Base-by-base conservation (phyloP, 2,113 vertebrate genomes). In the Prinia subflava region DNA sequence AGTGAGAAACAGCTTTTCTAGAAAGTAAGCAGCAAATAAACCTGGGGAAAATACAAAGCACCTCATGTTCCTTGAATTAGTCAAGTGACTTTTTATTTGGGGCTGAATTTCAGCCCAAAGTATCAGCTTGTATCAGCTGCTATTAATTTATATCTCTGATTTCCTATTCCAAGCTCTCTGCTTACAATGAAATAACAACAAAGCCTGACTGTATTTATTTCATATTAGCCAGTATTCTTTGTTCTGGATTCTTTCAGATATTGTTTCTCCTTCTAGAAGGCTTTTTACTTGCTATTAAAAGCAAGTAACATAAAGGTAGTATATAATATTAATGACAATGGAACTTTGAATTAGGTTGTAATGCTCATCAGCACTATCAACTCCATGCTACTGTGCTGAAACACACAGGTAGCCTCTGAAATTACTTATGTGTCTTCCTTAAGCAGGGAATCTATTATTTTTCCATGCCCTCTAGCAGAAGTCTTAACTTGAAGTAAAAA, bases 261-360 rank as follows among this genome's bases (percentile, higher is more conserved):
- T 2, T 0, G 0, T 6, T 41, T 85, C 22, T 24, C 6, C 21
- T 85, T 59, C 47, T 33, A 50, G 31, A 46, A 55, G 55, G 12
- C 15, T 78, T 74, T n/a, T n/a, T n/a, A n/a, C n/a, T n/a, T n/a
- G n/a, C 28, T 60, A 6, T 78, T 50, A 76, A 76, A 71, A 63
- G 7, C 8, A 79, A 33, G 17, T n/a, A 70, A n/a, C 33, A 53
- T 9, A 52, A 31, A 12, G 1, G 27, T 22, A 68, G 1, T 25
- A 63, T 18, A 30, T 30, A 63, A 52, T 49, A 81, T 53, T 65
- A 35, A 24, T 3, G 1, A 31, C 47, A 79, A 68, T 15, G 15
- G 11, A 77, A 35, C 2, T 69, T 84, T 55, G 16, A 53, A 64
- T 50, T 46, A 73, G 0, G 14, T 49, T 23, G 39, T 41, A 56